phyloP scores from a whole-genome alignment of 1,140 invertebrate genomes.

The Drosophila sulfurigaster region DNA sequence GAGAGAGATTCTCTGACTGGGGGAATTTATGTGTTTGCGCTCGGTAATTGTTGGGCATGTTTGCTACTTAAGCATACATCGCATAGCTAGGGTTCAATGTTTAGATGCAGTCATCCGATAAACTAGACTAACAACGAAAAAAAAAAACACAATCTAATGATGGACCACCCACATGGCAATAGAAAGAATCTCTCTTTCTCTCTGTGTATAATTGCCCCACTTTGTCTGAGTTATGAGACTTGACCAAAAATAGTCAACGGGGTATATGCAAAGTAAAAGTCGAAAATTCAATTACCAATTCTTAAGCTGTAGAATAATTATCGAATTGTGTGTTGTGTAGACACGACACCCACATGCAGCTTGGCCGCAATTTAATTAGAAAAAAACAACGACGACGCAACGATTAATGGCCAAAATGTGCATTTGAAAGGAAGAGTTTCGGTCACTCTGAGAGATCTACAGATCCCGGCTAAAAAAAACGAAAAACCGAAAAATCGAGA shows the following conservation, averaged over 20 bases:
- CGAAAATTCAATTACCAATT: conserved; percentile 25
- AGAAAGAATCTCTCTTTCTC: conserved; percentile 11
- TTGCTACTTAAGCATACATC: conserved; percentile 1
- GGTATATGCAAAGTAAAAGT: conserved; percentile 61
- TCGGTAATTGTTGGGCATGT: conserved; percentile 15
- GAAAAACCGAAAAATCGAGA: not conserved
- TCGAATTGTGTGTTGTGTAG: not conserved
- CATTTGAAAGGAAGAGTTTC: conserved; percentile 56
- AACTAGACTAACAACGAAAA: no score
- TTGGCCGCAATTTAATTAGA: conserved; percentile 61
- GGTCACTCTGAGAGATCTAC: not conserved
- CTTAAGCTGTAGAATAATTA: conserved; percentile 52
- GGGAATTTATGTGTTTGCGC: conserved; percentile 28
- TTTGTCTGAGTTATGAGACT: conserved; percentile 38
- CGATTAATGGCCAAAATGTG: conserved; percentile 51
- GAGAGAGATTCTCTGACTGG: conserved; percentile 2
- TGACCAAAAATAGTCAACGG: conserved; percentile 25
- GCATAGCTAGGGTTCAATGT: conserved; percentile 5
- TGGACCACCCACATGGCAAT: conserved; percentile 39
- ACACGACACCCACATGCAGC: conserved; percentile 47
- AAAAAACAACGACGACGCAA: conserved; percentile 39
- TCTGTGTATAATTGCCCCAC: conserved; percentile 42
- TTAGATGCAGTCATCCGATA: no score
- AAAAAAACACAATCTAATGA: not conserved
- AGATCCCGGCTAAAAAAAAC: not conserved